Conservation (phyloP, 2,888 invertebrate species). For the Synanthedon formicaeformis region DNA sequence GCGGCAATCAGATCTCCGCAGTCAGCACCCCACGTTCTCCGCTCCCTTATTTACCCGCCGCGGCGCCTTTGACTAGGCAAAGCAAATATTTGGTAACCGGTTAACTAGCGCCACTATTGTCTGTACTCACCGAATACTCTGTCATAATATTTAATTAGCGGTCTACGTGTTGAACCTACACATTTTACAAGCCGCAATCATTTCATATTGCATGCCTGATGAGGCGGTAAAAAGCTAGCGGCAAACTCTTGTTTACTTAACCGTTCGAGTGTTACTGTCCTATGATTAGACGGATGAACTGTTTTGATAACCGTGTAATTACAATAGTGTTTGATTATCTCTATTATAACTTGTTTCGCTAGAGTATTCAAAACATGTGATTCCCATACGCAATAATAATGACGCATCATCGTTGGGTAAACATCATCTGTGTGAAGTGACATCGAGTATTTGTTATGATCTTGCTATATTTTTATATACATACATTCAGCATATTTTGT, state of each 20-base stretch:
- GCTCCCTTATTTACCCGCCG: slow-evolving; percentile 49
- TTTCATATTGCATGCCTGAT: slow-evolving; percentile 30
- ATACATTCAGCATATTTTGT: background rate
- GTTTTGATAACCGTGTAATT: slow-evolving; percentile 36
- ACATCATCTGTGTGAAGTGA: slow-evolving; percentile 18
- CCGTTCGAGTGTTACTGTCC: slow-evolving; percentile 32
- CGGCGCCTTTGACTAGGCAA: slow-evolving; percentile 57
- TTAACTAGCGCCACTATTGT: slow-evolving; percentile 60
- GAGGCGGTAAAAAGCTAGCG: slow-evolving; percentile 44
- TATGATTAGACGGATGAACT: slow-evolving; percentile 35
- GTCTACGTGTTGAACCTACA: slow-evolving; percentile 57
- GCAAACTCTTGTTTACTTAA: slow-evolving; percentile 46
- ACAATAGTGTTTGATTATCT: slow-evolving; percentile 27
- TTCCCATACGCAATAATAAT: slow-evolving; percentile 8
- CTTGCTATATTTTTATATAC: background rate
- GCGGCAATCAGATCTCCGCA: slow-evolving; percentile 41
- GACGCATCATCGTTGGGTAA: background rate
- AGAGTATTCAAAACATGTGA: slow-evolving; percentile 19
- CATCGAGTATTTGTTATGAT: slow-evolving; percentile 23
- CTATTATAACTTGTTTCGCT: slow-evolving; percentile 16
- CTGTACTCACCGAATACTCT: slow-evolving; percentile 46
- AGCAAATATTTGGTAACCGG: slow-evolving; percentile 62
- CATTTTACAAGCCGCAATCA: slow-evolving; percentile 27
- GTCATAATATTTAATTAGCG: slow-evolving; percentile 69
- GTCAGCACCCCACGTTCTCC: slow-evolving; percentile 19